These are phyloP conservation scores for Hippocampus comes DNA, from an alignment of 2,113 vertebrate species.

Conservation along the genomic window DNA sequence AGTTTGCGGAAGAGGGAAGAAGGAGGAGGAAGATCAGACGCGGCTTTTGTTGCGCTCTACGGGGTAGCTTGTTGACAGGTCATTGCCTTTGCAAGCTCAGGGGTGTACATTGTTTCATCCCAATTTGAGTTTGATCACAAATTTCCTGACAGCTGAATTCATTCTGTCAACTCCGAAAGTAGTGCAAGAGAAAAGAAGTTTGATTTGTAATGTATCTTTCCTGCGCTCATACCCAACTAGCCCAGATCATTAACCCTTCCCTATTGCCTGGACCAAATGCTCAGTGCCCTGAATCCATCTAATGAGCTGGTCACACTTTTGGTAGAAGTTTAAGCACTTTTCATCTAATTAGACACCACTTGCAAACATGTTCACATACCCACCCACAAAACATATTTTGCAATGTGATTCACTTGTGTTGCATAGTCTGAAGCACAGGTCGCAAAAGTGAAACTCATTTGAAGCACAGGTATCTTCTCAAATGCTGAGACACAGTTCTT, in stretches of 20 bases:
- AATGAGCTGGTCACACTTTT: not conserved
- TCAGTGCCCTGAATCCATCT: not conserved
- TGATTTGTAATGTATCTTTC: slow-evolving; percentile 17
- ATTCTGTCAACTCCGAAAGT: slow-evolving; percentile 27
- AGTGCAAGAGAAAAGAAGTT: slow-evolving; percentile 22
- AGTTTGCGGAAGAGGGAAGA: slow-evolving; percentile 25
- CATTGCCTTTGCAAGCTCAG: slow-evolving; percentile 38
- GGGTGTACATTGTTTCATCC: slow-evolving; percentile 43
- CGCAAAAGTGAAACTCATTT: too few relatives aligned
- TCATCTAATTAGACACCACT: not conserved
- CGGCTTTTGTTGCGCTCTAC: slow-evolving; percentile 23
- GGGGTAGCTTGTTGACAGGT: slow-evolving; percentile 49
- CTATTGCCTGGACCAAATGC: not conserved
- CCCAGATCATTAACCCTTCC: slow-evolving; percentile 7
- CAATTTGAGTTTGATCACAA: slow-evolving; percentile 44
- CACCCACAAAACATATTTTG: not conserved
- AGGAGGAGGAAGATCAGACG: slow-evolving; percentile 39
- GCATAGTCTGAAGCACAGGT: too few relatives aligned
- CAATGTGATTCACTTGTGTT: too few relatives aligned
- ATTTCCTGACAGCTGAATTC: slow-evolving; percentile 27
- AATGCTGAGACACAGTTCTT: too few relatives aligned
- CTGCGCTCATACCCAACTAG: slow-evolving; percentile 14
- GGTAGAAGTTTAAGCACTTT: not conserved
- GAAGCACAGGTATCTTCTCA: too few relatives aligned
- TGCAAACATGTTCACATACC: not conserved